Conservation (phyloP, 1,140 invertebrate genomes). For the Lanistes nyassanus region DNA sequence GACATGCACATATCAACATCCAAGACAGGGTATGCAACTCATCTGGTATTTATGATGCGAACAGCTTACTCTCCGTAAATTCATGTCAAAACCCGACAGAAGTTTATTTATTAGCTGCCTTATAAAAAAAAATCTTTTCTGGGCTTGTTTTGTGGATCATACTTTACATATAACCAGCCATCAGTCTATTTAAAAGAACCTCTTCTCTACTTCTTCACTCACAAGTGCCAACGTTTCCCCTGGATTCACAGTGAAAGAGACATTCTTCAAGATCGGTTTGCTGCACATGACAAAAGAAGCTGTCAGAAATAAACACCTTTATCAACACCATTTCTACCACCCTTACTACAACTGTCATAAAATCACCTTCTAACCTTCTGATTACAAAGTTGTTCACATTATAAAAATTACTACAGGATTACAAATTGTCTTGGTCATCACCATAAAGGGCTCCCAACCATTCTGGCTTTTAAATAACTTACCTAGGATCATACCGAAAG, state of each 20-base stretch:
- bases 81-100: too few species aligned
- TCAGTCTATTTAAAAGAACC: neutral
- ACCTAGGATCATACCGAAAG: slow-evolving; percentile 87
- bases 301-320: neutral
- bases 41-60: too few species aligned
- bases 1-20: too few species aligned
- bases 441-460: neutral
- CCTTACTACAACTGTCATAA: too few species aligned
- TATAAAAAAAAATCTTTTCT: too few species aligned
- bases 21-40: too few species aligned
- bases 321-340: neutral
- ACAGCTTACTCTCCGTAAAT: too few species aligned
- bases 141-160: too few species aligned
- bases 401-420: neutral
- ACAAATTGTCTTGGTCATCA: neutral
- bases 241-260: slow-evolving; percentile 86
- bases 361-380: neutral
- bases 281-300: slow-evolving; percentile 45
- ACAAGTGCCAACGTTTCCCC: slow-evolving; percentile 94
- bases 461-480: slow-evolving; percentile 28
- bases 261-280: slow-evolving; percentile 81
- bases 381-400: neutral
- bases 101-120: too few species aligned
- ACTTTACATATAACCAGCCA: too few species aligned
- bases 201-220: slow-evolving; percentile 64